These are phyloP conservation scores for Psittacula cyanocephala DNA, from an alignment of 2,113 vertebrate genomes.

Conservation along the genomic window DNA sequence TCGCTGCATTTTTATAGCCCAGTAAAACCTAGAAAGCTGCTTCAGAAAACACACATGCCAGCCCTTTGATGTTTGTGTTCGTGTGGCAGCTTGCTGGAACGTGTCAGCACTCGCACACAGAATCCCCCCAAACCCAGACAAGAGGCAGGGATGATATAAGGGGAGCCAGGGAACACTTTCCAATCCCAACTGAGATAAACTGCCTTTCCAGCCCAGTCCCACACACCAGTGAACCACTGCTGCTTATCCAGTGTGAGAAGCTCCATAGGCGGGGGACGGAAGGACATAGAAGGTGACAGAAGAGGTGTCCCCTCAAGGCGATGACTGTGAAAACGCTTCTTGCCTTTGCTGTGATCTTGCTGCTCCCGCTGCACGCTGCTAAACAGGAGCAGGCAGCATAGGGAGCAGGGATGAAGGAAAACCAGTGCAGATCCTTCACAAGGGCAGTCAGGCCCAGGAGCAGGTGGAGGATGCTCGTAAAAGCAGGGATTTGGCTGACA, in stretches of 20 bases:
- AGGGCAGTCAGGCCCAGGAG: not conserved
- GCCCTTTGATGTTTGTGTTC: conserved; percentile 45
- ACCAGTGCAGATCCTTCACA: not conserved
- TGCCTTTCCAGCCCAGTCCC: not conserved
- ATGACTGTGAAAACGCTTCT: not conserved
- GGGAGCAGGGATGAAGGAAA: rapidly evolving
- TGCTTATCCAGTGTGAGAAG: not conserved
- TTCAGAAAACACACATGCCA: conserved; percentile 11
- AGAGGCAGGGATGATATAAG: not conserved
- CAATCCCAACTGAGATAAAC: not conserved
- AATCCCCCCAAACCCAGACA: not conserved
- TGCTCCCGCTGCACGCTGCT: not conserved
- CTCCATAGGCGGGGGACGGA: not conserved
- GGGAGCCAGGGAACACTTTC: not conserved
- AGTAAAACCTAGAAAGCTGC: conserved; percentile 62
- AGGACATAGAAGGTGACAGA: not conserved
- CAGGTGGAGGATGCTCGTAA: not conserved
- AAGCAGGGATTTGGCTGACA: not conserved
- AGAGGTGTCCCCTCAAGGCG: too few relatives aligned
- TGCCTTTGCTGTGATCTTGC: not conserved
- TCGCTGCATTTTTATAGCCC: conserved; percentile 46
- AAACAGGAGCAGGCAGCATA: not conserved
- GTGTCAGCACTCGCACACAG: not conserved
- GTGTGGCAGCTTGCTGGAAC: conserved; percentile 29
- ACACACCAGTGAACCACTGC: not conserved